Percentiles rank a stretch among this genome's conserved stretches.
These are phyloP conservation scores for Mactra quadrangularis DNA, from an alignment of 1,140 invertebrate species.

Conservation along the genomic window DNA sequence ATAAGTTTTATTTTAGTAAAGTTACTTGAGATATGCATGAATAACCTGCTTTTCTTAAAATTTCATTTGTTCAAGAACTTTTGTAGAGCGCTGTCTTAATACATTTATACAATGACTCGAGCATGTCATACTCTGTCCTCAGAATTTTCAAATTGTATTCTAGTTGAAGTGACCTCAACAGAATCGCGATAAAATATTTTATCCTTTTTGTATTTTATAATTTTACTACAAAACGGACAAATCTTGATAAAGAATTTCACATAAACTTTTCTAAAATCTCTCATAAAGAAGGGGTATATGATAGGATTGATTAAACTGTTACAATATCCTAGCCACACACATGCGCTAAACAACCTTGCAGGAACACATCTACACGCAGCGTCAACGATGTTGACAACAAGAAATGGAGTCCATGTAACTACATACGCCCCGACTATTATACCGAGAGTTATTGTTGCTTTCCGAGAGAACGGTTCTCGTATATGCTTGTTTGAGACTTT, in stretches of 20 bases:
- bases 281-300: constrained; percentile 98
- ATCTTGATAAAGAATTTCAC: constrained; percentile 63
- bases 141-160: constrained; percentile 22
- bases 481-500: constrained; percentile 74
- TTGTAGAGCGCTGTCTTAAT: too few species aligned
- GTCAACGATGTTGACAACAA: constrained; percentile 97
- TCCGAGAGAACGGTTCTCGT: constrained; percentile 77
- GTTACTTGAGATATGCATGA: too few species aligned
- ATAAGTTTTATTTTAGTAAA: too few species aligned
- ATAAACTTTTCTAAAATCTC: constrained; percentile 97
- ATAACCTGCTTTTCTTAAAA: too few species aligned
- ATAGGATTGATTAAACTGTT: constrained; percentile 99
- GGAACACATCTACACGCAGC: constrained; percentile 90
- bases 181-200: constrained; percentile 45
- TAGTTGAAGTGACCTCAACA: constrained; percentile 30
- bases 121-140: too few species aligned
- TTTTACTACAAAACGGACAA: constrained; percentile 70
- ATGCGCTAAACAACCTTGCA: constrained; percentile 66
- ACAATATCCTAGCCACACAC: constrained; percentile 94
- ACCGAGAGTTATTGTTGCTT: constrained; percentile 79
- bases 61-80: too few species aligned
- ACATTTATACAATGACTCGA: too few species aligned
- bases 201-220: constrained; percentile 51
- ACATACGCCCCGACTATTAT: constrained; percentile 90
- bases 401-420: constrained; percentile 98